These are phyloP conservation scores for Cyaniris semiargus DNA, from an alignment of 2,888 invertebrate species.

Conservation along the genomic window DNA sequence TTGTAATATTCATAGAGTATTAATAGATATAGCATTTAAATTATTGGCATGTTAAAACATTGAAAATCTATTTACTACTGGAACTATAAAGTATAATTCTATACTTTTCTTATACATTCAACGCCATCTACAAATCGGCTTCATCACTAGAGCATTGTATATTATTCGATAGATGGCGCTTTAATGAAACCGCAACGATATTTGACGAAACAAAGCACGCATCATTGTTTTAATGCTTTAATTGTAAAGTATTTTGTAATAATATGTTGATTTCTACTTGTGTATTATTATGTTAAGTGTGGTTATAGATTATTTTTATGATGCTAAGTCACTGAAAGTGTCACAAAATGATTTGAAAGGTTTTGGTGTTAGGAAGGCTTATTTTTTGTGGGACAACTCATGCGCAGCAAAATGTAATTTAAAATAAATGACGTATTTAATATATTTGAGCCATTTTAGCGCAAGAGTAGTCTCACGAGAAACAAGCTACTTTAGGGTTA, in stretches of 20 bases:
- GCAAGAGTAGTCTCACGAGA: not conserved
- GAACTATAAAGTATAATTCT: not conserved
- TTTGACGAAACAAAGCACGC: conserved; percentile 4
- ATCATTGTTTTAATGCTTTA: conserved; percentile 34
- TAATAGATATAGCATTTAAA: conserved; percentile 8
- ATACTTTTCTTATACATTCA: not conserved
- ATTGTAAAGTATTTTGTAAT: conserved; percentile 37
- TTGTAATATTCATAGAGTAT: conserved; percentile 20
- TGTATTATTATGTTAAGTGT: conserved; percentile 47
- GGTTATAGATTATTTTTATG: conserved; percentile 41
- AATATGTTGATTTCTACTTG: conserved; percentile 39
- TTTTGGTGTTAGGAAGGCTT: conserved; percentile 37
- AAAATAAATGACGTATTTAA: not conserved
- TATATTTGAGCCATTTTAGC: not conserved
- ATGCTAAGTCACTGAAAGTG: conserved; percentile 68
- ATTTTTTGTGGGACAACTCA: conserved; percentile 12
- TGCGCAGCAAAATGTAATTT: not conserved
- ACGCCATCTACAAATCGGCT: conserved; percentile 11
- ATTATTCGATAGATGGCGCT: conserved; percentile 15
- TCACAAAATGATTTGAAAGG: conserved; percentile 52
- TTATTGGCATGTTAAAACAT: conserved; percentile 18
- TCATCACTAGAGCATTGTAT: not conserved
- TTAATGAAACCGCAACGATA: conserved; percentile 2
- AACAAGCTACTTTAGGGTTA: not conserved
- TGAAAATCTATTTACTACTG: conserved; percentile 3